phyloP scores from a whole-genome alignment of 2,888 invertebrate species.

The Mechanitis messenoides region DNA sequence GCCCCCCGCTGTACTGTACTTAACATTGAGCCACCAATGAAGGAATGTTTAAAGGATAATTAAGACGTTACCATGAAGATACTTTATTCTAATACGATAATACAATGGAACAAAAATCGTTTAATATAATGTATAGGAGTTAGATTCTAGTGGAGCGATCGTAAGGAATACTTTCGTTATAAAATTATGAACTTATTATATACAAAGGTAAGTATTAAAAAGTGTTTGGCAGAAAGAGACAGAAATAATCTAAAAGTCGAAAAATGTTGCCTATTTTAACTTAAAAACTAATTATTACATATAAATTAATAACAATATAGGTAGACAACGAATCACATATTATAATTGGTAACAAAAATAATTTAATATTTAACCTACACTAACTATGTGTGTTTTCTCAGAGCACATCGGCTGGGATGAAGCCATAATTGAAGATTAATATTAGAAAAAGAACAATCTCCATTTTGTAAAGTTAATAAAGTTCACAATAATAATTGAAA shows the following conservation, averaged over 20 bases:
- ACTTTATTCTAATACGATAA: background rate
- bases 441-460: no score
- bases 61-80: background rate
- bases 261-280: no score
- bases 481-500: no score
- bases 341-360: constrained; percentile 4
- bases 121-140: no score
- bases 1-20: background rate
- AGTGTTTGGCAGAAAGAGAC: background rate
- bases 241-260: no score
- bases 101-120: no score
- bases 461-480: no score
- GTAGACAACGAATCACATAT: background rate
- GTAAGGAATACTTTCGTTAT: constrained; percentile 21
- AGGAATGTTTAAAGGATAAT: background rate
- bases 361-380: no score
- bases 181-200: background rate
- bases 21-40: background rate
- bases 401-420: no score
- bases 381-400: no score
- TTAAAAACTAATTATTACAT: background rate
- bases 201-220: background rate
- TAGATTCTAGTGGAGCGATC: background rate
- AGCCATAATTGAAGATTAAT: no score
- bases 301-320: background rate